Percentiles rank a stretch among this genome's conserved stretches.
Evolutionary conservation across 1,140 invertebrate species (phyloP).

Genomic region (Frieseomelitta varia): DNA sequence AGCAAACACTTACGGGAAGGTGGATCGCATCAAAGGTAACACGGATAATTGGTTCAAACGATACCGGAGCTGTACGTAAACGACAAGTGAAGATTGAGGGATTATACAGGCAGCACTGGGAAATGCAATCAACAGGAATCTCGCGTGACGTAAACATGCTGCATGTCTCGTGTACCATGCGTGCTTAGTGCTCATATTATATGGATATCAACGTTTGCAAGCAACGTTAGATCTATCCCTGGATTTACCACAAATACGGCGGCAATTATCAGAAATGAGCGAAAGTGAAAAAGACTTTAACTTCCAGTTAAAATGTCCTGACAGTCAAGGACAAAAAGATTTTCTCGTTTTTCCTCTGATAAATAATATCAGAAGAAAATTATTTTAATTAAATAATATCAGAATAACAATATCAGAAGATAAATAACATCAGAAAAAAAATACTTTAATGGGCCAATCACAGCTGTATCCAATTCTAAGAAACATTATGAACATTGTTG

Average conservation of each 20-base stretch:
- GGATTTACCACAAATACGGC: conserved; percentile 4
- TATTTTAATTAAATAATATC: no score
- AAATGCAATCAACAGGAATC: conserved; percentile 64
- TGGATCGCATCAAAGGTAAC: conserved; percentile 65
- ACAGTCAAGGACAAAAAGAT: no score
- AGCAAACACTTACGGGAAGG: conserved; percentile 56
- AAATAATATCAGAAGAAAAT: no score
- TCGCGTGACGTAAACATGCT: conserved; percentile 33
- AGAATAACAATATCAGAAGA: no score
- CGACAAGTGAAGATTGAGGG: conserved; percentile 64
- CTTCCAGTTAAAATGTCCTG: background rate
- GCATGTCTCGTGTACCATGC: background rate
- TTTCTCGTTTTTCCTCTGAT: no score
- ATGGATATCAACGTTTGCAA: conserved; percentile 29
- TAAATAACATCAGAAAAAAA: no score
- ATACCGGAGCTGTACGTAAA: conserved; percentile 35
- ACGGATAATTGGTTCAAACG: conserved; percentile 63
- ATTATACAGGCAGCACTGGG: conserved; percentile 55
- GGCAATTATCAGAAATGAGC: conserved; percentile 34
- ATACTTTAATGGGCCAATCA: no score
- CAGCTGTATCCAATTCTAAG: no score
- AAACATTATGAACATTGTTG: no score
- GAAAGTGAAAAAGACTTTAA: conserved; percentile 49
- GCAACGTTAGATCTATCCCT: conserved; percentile 18
- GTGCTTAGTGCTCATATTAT: conserved; percentile 13